These are phyloP conservation scores for Byasa hedistus DNA, from an alignment of 2,888 invertebrate species.

Conservation along the genomic window DNA sequence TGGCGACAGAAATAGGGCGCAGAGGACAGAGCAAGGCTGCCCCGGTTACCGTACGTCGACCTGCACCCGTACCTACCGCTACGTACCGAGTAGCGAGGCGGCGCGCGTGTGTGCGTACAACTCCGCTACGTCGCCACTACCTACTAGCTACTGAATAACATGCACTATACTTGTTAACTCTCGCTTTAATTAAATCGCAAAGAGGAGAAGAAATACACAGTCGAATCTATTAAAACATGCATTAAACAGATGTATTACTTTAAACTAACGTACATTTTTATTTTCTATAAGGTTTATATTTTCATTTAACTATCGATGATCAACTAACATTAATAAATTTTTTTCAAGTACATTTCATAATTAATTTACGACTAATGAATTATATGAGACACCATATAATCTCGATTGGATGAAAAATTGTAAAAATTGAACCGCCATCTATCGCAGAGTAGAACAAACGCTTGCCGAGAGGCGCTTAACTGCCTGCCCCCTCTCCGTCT, in stretches of 20 bases:
- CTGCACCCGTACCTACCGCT: constrained; percentile 56
- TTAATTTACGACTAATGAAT: too few species aligned
- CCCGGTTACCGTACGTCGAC: constrained; percentile 75
- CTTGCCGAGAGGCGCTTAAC: constrained; percentile 42
- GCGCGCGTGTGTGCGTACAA: constrained; percentile 41
- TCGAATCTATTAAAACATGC: background rate
- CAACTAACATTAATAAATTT: background rate
- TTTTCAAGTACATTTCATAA: background rate
- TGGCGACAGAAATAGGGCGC: constrained; percentile 79
- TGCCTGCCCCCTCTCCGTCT: constrained; percentile 48
- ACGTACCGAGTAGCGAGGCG: constrained; percentile 38
- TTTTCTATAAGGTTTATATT: background rate
- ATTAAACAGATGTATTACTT: background rate
- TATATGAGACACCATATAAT: too few species aligned
- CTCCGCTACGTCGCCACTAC: constrained; percentile 33
- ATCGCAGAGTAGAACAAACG: constrained; percentile 52
- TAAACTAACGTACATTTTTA: background rate
- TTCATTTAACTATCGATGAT: background rate
- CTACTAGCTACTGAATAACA: constrained; percentile 47
- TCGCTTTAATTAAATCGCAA: constrained; percentile 1
- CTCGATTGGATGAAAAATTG: background rate
- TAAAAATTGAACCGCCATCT: constrained; percentile 58
- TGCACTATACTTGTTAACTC: constrained; percentile 36
- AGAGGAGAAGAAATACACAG: background rate
- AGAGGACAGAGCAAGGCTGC: constrained; percentile 80